Percentiles rank a stretch among this genome's conserved stretches.
Evolutionary conservation across 2,113 vertebrate species (phyloP).

Genomic region (Epinephelus lanceolatus): DNA sequence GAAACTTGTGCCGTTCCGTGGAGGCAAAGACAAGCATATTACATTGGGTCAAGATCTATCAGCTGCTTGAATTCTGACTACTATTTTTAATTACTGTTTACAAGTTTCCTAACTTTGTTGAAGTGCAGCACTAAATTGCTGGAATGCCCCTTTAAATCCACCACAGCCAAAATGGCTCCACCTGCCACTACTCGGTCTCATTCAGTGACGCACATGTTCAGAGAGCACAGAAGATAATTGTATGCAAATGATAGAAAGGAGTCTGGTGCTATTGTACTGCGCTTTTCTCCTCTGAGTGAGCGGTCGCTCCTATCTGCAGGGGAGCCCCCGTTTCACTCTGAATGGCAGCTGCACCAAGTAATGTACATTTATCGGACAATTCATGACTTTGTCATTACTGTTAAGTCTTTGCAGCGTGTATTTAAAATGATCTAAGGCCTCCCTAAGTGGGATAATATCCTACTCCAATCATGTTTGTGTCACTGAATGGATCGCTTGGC

Average conservation of each 20-base stretch:
- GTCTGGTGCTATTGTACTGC: not conserved
- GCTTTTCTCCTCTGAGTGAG: slow-evolving; percentile 17
- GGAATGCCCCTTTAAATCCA: not conserved
- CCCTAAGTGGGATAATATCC: slow-evolving; percentile 39
- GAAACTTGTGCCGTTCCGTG: not conserved
- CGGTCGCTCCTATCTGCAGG: slow-evolving; percentile 5
- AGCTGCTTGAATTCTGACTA: not conserved
- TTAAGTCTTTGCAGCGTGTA: slow-evolving; percentile 34
- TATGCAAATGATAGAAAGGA: slow-evolving; percentile 27
- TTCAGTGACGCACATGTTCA: not conserved
- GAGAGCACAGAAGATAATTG: slow-evolving; percentile 17
- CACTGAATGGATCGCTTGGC: slow-evolving; percentile 56
- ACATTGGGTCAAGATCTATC: not conserved
- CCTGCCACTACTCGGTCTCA: not conserved
- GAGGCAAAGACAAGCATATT: not conserved
- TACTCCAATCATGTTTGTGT: slow-evolving; percentile 60
- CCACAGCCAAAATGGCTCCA: not conserved
- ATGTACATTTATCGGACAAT: slow-evolving; percentile 36
- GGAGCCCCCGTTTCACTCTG: slow-evolving; percentile 29
- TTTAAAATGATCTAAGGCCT: slow-evolving; percentile 58
- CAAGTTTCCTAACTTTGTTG: no score
- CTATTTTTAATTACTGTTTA: not conserved
- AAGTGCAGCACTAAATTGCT: not conserved
- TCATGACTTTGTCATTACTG: slow-evolving; percentile 48
- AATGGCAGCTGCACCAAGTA: slow-evolving; percentile 48